These are phyloP conservation scores for Rafetus swinhoei DNA, from an alignment of 2,113 vertebrate genomes.

Conservation along the genomic window DNA sequence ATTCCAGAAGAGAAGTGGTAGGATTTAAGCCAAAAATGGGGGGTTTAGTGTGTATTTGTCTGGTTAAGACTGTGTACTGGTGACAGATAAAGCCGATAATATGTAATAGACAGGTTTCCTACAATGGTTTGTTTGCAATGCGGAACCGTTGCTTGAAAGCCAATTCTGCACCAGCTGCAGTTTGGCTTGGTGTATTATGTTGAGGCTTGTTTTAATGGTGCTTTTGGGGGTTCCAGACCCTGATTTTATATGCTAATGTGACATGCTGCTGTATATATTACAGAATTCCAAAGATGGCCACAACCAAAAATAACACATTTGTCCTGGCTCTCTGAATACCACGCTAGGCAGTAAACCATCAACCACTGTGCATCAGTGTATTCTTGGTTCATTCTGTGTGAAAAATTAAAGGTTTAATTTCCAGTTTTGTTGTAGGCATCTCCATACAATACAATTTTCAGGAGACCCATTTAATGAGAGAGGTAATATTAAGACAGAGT, in stretches of 20 bases:
- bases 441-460: neutral
- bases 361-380: neutral
- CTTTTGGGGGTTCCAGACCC: conserved; percentile 21
- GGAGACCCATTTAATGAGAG: neutral
- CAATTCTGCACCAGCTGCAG: neutral
- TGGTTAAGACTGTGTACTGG: conserved; percentile 24
- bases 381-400: neutral
- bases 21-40: neutral
- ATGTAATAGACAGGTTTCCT: conserved; percentile 11
- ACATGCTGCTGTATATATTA: conserved; percentile 40
- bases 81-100: neutral
- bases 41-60: neutral
- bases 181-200: conserved; percentile 41
- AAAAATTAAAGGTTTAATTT: neutral
- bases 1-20: neutral
- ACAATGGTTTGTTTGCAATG: conserved; percentile 20
- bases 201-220: conserved; percentile 53
- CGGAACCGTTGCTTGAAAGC: conserved; percentile 12
- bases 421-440: conserved; percentile 16
- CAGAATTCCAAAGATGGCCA: conserved; percentile 1
- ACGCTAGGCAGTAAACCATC: conserved; percentile 23
- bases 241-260: conserved; percentile 62
- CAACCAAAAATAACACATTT: conserved; percentile 36
- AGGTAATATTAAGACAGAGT: neutral
- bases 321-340: neutral